A percentile compares a stretch with the other conserved stretches of the same genome.
phyloP scores from a whole-genome alignment of 2,113 vertebrate species.

The Leiothrix lutea region DNA sequence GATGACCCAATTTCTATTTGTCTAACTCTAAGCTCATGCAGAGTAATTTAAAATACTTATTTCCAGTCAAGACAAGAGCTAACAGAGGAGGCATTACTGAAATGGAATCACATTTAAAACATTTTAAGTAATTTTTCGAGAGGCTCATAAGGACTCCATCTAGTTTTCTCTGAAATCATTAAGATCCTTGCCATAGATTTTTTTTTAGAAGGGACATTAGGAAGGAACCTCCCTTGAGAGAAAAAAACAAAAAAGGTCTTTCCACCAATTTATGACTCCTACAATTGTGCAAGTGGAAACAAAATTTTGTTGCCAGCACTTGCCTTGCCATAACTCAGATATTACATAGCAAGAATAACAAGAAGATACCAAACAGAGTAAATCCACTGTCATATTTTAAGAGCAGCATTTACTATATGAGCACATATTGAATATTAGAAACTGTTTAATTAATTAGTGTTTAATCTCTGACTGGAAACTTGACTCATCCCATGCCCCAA shows the following conservation, averaged over 20 bases:
- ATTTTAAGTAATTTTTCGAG: background rate
- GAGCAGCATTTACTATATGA: background rate
- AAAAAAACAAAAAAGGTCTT: background rate
- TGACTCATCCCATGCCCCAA: background rate
- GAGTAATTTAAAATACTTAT: background rate
- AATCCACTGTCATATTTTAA: background rate
- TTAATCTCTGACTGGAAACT: background rate
- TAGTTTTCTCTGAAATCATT: background rate
- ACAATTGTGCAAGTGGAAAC: slow-evolving; percentile 20
- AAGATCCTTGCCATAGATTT: background rate
- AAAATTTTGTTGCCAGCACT: slow-evolving; percentile 13
- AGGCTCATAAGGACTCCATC: background rate
- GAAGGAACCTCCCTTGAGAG: background rate
- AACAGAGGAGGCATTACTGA: background rate
- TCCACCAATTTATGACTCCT: background rate
- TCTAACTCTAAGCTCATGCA: background rate
- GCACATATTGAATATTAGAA: background rate
- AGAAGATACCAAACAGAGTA: background rate
- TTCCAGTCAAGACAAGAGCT: background rate
- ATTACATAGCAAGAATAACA: background rate
- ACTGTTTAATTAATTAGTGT: background rate
- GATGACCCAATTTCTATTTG: background rate
- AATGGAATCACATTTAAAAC: background rate
- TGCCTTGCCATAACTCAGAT: background rate
- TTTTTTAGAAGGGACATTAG: background rate